Evolutionary conservation across 2,888 invertebrate species (phyloP).

Genomic region (Polietes domitor): DNA sequence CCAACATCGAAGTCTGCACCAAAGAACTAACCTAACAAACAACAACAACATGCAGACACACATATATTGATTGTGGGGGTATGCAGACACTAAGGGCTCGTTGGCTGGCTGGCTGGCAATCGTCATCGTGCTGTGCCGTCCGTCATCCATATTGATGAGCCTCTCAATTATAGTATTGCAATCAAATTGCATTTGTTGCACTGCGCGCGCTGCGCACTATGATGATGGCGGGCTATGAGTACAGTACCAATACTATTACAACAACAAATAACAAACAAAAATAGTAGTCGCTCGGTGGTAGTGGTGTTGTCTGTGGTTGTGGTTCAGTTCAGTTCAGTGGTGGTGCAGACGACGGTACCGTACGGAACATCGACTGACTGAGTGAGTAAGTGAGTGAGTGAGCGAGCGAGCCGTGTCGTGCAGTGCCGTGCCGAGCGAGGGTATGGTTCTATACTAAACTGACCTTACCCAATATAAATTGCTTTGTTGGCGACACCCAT

Average conservation of each 20-base stretch:
- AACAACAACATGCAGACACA: not conserved
- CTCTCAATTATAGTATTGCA: constrained; percentile 22
- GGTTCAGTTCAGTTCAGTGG: not conserved
- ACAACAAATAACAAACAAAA: no score
- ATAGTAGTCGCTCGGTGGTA: not conserved
- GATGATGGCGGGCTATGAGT: not conserved
- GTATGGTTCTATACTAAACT: not conserved
- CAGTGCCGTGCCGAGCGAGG: no score
- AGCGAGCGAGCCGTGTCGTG: not conserved
- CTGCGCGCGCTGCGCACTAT: constrained; percentile 2
- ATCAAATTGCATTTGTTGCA: constrained; percentile 26
- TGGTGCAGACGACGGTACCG: not conserved
- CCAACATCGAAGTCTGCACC: no score
- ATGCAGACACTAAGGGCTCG: not conserved
- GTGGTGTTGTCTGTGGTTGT: constrained; percentile 3
- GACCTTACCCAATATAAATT: constrained; percentile 30
- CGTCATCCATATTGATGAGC: not conserved
- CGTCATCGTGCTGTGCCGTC: not conserved
- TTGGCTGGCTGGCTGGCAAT: not conserved
- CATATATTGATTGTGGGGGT: not conserved
- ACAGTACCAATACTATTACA: no score
- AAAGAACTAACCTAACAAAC: no score
- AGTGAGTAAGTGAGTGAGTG: not conserved
- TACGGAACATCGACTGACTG: not conserved
- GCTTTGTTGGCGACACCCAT: constrained; percentile 22